These are phyloP conservation scores for Lagocephalus sceleratus DNA, from an alignment of 2,797 vertebrate species.

Conservation along the genomic window DNA sequence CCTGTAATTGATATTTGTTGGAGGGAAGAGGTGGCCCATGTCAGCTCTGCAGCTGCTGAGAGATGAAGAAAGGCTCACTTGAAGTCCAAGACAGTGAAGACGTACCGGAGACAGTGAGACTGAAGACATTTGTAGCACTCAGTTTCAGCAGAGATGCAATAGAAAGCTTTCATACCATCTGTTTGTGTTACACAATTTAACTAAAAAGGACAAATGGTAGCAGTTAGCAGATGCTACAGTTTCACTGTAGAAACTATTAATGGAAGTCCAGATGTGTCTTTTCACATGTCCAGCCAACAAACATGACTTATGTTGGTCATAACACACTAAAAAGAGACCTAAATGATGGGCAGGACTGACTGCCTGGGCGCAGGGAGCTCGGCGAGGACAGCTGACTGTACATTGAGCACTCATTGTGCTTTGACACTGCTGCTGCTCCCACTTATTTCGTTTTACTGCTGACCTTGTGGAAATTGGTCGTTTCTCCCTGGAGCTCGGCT, in stretches of 20 bases:
- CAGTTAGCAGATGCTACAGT: too few relatives aligned
- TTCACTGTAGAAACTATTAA: too few relatives aligned
- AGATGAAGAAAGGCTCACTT: conserved; percentile 18
- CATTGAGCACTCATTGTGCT: conserved; percentile 45
- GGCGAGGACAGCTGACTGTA: conserved; percentile 43
- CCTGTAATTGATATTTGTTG: conserved; percentile 69
- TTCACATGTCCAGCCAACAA: too few relatives aligned
- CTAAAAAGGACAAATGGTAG: too few relatives aligned
- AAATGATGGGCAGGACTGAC: too few relatives aligned
- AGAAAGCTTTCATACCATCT: too few relatives aligned
- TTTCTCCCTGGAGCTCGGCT: conserved; percentile 46
- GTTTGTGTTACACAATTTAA: too few relatives aligned
- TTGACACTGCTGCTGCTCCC: conserved; percentile 39
- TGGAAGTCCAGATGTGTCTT: too few relatives aligned
- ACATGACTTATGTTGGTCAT: too few relatives aligned
- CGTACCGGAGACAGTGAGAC: conserved; percentile 1
- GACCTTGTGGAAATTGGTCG: conserved; percentile 76
- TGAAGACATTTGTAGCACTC: conserved; percentile 2
- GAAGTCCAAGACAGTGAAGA: conserved; percentile 2
- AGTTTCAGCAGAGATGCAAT: conserved; percentile 6
- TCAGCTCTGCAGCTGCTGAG: conserved; percentile 32
- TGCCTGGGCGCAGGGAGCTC: conserved; percentile 4
- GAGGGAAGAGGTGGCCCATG: conserved; percentile 51
- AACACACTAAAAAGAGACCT: too few relatives aligned
- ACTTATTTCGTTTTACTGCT: conserved; percentile 68